Conservation (phyloP, 2,888 invertebrate genomes). For the Chloromyia formosa region DNA sequence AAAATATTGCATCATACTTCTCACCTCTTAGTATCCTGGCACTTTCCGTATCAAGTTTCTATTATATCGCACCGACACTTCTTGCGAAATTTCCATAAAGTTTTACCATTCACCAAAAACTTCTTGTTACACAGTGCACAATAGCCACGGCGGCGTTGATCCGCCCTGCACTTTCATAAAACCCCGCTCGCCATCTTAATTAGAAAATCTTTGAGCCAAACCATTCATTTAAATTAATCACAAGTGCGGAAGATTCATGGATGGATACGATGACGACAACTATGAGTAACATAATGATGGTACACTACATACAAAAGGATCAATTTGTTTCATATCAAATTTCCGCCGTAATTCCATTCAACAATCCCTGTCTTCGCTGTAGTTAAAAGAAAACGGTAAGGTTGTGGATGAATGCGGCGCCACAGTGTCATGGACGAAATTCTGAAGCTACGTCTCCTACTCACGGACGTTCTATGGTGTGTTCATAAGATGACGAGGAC, state of each 20-base stretch:
- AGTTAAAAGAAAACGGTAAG: not conserved
- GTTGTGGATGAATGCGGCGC: not conserved
- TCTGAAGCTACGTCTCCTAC: no score
- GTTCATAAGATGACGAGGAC: not conserved
- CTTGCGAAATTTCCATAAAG: no score
- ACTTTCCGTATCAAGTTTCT: no score
- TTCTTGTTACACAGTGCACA: no score
- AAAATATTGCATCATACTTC: no score
- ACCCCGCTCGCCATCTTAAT: constrained; percentile 22
- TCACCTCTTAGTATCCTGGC: no score
- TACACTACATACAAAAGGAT: constrained; percentile 21
- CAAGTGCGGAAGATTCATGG: constrained; percentile 8
- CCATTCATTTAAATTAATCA: constrained; percentile 32
- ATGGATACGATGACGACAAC: not conserved
- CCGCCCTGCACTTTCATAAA: no score
- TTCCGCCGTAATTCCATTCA: constrained; percentile 33
- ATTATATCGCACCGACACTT: no score
- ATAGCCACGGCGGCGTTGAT: no score
- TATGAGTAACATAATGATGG: constrained; percentile 11
- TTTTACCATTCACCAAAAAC: no score
- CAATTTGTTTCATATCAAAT: constrained; percentile 36
- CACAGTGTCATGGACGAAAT: no score
- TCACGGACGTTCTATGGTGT: no score
- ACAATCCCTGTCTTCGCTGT: not conserved
- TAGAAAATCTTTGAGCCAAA: constrained; percentile 26